Evolutionary conservation across 2,797 vertebrate species (phyloP).

Genomic region (Platalea minor): DNA sequence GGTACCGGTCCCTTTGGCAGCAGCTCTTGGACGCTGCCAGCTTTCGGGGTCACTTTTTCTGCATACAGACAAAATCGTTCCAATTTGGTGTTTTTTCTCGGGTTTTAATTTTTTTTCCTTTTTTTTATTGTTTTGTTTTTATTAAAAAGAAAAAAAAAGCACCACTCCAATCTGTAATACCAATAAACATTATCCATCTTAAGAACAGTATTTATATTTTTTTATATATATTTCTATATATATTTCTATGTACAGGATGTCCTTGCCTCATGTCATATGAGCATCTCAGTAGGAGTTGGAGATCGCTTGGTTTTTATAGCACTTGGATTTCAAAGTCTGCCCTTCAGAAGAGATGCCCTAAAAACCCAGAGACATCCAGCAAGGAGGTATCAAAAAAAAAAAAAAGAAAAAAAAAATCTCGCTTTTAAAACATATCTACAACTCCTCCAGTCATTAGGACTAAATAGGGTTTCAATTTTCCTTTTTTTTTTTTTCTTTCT

Average conservation of each 20-base stretch:
- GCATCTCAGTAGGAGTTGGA: neutral
- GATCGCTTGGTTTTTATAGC: neutral
- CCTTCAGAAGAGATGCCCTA: constrained; percentile 8
- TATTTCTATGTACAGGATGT: constrained; percentile 54
- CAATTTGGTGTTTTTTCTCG: neutral
- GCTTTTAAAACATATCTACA: constrained; percentile 30
- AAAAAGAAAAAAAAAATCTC: neutral
- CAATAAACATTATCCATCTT: constrained; percentile 59
- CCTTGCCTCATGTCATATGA: neutral
- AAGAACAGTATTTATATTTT: constrained; percentile 57
- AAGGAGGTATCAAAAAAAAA: constrained; percentile 2
- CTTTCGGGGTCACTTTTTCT: neutral
- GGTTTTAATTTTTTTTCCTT: neutral
- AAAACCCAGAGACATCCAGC: constrained; percentile 16
- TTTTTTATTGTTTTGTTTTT: neutral
- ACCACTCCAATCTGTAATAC: constrained; percentile 59
- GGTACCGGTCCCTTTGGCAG: neutral
- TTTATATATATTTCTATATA: constrained; percentile 55
- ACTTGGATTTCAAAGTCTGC: constrained; percentile 48
- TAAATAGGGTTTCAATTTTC: neutral
- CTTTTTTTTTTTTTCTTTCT: neutral
- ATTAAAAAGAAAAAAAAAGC: constrained; percentile 26
- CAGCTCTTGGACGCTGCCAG: neutral
- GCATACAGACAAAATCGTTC: neutral
- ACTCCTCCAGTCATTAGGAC: neutral